A percentile compares a stretch with the other conserved stretches of the same genome.
Conservation (phyloP, 1,140 invertebrate genomes). For the Plectrocnemia conspersa region DNA sequence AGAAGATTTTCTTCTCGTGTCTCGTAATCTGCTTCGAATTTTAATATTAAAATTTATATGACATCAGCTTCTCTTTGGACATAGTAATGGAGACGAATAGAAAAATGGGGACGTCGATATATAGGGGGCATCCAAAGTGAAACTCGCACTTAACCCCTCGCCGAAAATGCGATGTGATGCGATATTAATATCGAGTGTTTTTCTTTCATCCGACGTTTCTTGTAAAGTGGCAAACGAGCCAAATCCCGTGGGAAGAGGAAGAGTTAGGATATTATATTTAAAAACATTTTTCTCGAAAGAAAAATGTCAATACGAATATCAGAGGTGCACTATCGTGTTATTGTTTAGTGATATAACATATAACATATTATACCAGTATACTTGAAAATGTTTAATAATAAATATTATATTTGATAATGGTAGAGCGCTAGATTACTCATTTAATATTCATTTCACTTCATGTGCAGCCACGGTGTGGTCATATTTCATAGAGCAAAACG, state of each 20-base stretch:
- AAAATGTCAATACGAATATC: too few relatives aligned
- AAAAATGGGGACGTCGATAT: too few relatives aligned
- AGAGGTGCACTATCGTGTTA: not conserved
- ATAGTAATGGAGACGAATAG: too few relatives aligned
- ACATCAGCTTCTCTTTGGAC: too few relatives aligned
- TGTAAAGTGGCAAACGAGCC: constrained; percentile 2
- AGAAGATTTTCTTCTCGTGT: too few relatives aligned
- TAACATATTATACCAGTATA: constrained; percentile 3
- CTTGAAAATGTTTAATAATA: not conserved
- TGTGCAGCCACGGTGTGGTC: constrained; percentile 8
- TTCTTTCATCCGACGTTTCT: constrained; percentile 4
- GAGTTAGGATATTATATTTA: not conserved
- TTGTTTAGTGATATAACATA: not conserved
- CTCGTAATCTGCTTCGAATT: too few relatives aligned
- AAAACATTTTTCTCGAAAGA: not conserved
- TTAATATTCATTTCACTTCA: constrained; percentile 22
- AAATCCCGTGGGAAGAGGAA: not conserved
- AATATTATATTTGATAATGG: not conserved
- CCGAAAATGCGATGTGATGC: not conserved
- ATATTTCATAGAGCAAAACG: constrained; percentile 8
- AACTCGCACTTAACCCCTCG: not conserved
- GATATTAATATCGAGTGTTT: constrained; percentile 7
- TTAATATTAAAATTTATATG: too few relatives aligned
- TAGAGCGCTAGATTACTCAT: constrained; percentile 1
- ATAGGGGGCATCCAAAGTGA: too few relatives aligned